phyloP scores from a whole-genome alignment of 1,140 invertebrate genomes.

The Agrypnia vestita region DNA sequence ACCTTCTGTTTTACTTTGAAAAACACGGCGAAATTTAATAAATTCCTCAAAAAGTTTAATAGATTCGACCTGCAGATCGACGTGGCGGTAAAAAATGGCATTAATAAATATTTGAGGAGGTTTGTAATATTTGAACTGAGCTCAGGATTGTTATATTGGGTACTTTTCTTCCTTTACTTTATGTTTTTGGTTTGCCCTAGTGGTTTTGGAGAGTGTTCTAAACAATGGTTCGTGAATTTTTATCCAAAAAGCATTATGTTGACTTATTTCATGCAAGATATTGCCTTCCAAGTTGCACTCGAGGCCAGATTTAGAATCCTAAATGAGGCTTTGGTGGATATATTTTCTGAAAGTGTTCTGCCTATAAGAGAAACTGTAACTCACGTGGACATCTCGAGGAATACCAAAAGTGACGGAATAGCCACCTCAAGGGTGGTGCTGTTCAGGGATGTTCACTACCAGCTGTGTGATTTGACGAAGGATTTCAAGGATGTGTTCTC shows the following conservation, averaged over 20 bases:
- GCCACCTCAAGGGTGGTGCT: neutral
- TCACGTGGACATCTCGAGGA: neutral
- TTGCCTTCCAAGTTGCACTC: neutral
- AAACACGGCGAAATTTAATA: neutral
- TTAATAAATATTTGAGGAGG: neutral
- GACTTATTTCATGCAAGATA: neutral
- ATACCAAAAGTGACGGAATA: neutral
- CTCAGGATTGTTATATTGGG: neutral
- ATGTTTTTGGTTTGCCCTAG: neutral
- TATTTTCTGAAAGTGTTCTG: neutral
- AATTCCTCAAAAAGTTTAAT: neutral
- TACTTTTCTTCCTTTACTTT: neutral
- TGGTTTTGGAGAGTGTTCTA: neutral
- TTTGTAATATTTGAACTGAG: neutral
- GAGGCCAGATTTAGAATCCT: neutral
- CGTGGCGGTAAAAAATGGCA: neutral
- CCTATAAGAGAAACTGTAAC: neutral
- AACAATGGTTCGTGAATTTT: neutral
- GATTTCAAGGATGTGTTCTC: slow-evolving; percentile 19
- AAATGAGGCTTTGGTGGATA: neutral
- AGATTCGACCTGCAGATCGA: neutral
- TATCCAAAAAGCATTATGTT: neutral
- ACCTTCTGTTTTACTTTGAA: neutral
- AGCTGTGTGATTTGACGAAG: slow-evolving; percentile 22
- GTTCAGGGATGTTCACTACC: slow-evolving; percentile 17